Evolutionary conservation across 2,113 vertebrate species (phyloP), one percentile per base, ranked within the genome.

Genomic region (Actenoides lindsayi): DNA sequence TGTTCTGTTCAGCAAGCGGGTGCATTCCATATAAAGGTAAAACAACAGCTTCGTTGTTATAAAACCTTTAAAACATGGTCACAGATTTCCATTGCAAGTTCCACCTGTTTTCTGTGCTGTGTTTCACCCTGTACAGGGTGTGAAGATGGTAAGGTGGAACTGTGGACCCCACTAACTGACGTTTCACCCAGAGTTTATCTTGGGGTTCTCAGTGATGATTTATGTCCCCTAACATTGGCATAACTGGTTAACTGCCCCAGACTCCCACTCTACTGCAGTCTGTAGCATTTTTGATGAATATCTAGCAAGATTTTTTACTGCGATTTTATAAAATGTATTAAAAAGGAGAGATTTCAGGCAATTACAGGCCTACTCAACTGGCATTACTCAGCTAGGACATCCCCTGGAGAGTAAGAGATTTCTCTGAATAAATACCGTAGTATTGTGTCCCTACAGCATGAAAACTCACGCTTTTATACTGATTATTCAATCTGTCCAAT

Each of bases 171-270:
- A 62, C 16, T 23, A 85, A 30, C 51, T 82, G 56, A 41, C 13
- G 41, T 41, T 41, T 41, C 41, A 41, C 12, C 53, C 46, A 37
- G 74, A 60, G 28, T 71, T 94, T 75, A 73, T 92, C 56, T 84
- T 3, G 1, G 59, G 24, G 78, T 31, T 87, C 42, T 74, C 60
- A 64, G 46, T 12, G 33, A 30, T 67, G 76, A 85, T 91, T 88
- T 76, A 86, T 91, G 59, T 71, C n/a, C 74, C 35, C 64, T 83
- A 59, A 81, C 74, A 41, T 25, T 63, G 83, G 77, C 0, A 1
- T 21, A 79, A 93, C 80, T 31, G 85, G 83, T 92, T 90, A 89
- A 54, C 78, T 92, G 96, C 88, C 88, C 88, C 64, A 57, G 96
- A 76, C 31, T 86, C 51, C 30, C 21, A 64, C 69, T 95, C 90